These are phyloP conservation scores for Limanda limanda DNA, from an alignment of 2,113 vertebrate species.

Conservation along the genomic window DNA sequence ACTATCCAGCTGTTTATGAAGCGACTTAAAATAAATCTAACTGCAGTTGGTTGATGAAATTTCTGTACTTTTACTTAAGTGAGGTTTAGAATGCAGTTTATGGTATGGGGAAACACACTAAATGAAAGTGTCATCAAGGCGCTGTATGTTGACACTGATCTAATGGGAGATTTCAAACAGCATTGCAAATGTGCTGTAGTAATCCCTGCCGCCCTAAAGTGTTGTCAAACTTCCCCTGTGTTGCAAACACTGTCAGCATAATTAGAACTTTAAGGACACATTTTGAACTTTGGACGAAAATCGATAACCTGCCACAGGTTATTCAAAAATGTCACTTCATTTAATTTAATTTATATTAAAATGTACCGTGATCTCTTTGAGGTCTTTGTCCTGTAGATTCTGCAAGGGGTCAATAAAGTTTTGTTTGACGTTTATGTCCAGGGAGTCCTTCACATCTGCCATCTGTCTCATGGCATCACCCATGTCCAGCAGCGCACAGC, in stretches of 20 bases:
- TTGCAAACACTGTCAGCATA: too few species aligned
- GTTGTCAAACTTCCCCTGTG: background rate
- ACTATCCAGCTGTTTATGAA: background rate
- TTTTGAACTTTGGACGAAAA: background rate
- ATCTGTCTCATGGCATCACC: slow-evolving; percentile 95
- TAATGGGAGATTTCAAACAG: too few species aligned
- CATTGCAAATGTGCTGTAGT: too few species aligned
- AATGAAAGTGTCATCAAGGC: background rate
- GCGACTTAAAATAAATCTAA: too few species aligned
- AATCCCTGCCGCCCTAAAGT: too few species aligned
- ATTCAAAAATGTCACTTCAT: background rate
- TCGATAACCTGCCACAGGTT: background rate
- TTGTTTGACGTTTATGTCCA: slow-evolving; percentile 95
- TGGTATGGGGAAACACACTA: background rate
- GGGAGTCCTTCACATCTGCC: slow-evolving; percentile 93
- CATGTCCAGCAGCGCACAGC: slow-evolving; percentile 87
- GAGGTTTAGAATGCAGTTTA: background rate
- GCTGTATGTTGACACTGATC: too few species aligned
- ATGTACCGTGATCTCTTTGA: slow-evolving; percentile 92
- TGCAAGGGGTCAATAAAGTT: slow-evolving; percentile 95
- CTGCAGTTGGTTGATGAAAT: background rate
- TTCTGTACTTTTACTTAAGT: background rate
- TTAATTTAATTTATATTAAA: background rate
- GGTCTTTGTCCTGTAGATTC: slow-evolving; percentile 93
- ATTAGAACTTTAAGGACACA: too few species aligned